Evolutionary conservation across 1,140 invertebrate species (phyloP).

Genomic region (Drosophila bifasciata): DNA sequence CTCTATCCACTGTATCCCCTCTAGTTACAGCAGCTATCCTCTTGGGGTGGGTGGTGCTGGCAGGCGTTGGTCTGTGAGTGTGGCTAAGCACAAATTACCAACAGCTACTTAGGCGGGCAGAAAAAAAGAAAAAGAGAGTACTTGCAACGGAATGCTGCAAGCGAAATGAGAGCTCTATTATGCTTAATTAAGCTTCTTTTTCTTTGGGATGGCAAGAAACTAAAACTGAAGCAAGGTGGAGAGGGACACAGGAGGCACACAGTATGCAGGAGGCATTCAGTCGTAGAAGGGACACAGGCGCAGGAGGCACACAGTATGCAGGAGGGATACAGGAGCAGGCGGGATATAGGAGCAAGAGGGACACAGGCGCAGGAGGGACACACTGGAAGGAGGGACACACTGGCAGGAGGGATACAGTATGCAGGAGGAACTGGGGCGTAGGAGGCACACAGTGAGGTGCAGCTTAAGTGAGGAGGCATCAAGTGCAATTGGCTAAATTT

Average conservation of each 20-base stretch:
- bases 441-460: not conserved
- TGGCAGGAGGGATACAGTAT: not conserved
- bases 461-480: constrained; percentile 18
- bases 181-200: constrained; percentile 77
- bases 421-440: no score
- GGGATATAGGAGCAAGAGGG: not conserved
- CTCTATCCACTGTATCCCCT: no score
- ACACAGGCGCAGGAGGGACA: not conserved
- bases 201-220: constrained; percentile 42
- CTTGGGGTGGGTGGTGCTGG: not conserved
- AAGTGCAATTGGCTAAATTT: constrained; percentile 42
- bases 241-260: not conserved
- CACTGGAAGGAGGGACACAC: not conserved
- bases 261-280: no score
- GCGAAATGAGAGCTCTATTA: constrained; percentile 58
- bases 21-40: constrained; percentile 1
- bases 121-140: constrained; percentile 9
- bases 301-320: not conserved
- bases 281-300: no score
- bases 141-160: constrained; percentile 36
- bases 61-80: constrained; percentile 67
- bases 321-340: not conserved
- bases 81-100: constrained; percentile 79
- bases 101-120: constrained; percentile 67
- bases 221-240: constrained; percentile 19